Evolutionary conservation across 1,140 invertebrate species (phyloP), one percentile per base, ranked within the genome.

Genomic region (Bombus pascuorum): DNA sequence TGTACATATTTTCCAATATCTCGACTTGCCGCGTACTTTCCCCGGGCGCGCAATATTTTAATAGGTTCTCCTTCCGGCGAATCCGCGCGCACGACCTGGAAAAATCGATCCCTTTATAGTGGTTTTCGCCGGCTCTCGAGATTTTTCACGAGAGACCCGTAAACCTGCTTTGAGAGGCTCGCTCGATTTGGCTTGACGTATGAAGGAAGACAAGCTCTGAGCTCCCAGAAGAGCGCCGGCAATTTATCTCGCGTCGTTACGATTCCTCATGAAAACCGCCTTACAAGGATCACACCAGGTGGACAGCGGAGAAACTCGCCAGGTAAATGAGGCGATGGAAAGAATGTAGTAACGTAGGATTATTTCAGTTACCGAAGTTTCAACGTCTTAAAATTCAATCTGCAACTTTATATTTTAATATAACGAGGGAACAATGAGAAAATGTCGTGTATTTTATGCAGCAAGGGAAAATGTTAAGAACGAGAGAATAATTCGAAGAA

Each of bases 81-180:
- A 37, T 32, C 28, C 9, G 12, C 39, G 37, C 74, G 74, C 28
- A 34, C 47, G 75, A 59, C 75, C 37, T 65, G 75, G 57, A 59
- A 78, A 78, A 65, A 78, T 65, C 75, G 59, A 78, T 78, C 28
- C 59, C 39, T 66, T 39, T 18, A 78, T 39, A 18, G 8, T 59
- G 37, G 37, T 65, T 44, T 77, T 42, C 37, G 37, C 28, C 28
- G 75, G 13, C 25, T 12, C 39, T 15, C 37, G 75, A 65, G 75
- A 78, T 78, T 78, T 78, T 78, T 65, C 57, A 78, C 75, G 8
- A 37, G 57, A 42, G 75, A 78, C 75, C n/a, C 57, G 75, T 66
- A 66, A 78, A 78, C 75, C 39, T 37, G 57, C 32, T 65, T 53
- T 44, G 75, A 78, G 75, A 42, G 75, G 53, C 59, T 78, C 59